Evolutionary conservation across 1,140 invertebrate species (phyloP).

Genomic region (Oryzaephilus surinamensis): DNA sequence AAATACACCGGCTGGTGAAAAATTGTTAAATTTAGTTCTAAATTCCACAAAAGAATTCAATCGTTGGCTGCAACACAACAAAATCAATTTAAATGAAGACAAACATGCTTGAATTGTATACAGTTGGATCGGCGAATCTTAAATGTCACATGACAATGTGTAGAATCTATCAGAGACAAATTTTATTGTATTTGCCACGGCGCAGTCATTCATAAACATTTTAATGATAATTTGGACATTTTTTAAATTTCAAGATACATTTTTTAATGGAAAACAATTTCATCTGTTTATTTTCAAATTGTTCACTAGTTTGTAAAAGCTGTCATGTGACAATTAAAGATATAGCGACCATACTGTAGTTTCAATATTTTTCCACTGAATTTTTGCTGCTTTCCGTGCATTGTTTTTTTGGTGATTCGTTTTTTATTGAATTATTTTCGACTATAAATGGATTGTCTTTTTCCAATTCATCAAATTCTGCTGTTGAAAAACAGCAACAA

Average conservation of each 20-base stretch:
- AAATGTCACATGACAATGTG: not conserved
- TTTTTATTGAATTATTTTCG: constrained; percentile 7
- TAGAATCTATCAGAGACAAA: not conserved
- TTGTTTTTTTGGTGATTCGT: too few species aligned
- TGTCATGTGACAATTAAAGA: too few species aligned
- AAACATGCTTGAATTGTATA: not conserved
- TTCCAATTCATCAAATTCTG: constrained; percentile 31
- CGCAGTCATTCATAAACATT: not conserved
- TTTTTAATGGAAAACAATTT: too few species aligned
- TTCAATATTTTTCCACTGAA: too few species aligned
- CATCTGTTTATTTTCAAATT: not conserved
- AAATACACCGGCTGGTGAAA: constrained; percentile 40
- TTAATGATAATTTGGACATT: not conserved
- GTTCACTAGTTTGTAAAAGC: too few species aligned
- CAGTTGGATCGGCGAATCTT: not conserved
- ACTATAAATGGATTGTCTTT: constrained; percentile 24
- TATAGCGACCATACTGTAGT: too few species aligned
- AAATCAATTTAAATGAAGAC: constrained; percentile 23
- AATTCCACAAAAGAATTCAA: constrained; percentile 29
- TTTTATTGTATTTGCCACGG: not conserved
- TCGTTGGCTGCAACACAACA: constrained; percentile 29
- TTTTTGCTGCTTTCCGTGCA: too few species aligned
- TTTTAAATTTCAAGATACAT: too few species aligned
- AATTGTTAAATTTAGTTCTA: constrained; percentile 36
- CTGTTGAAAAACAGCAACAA: constrained; percentile 28